Percentiles rank a stretch among this genome's conserved stretches.
phyloP scores from a whole-genome alignment of 2,888 invertebrate species.

The Spilarctia lutea region DNA sequence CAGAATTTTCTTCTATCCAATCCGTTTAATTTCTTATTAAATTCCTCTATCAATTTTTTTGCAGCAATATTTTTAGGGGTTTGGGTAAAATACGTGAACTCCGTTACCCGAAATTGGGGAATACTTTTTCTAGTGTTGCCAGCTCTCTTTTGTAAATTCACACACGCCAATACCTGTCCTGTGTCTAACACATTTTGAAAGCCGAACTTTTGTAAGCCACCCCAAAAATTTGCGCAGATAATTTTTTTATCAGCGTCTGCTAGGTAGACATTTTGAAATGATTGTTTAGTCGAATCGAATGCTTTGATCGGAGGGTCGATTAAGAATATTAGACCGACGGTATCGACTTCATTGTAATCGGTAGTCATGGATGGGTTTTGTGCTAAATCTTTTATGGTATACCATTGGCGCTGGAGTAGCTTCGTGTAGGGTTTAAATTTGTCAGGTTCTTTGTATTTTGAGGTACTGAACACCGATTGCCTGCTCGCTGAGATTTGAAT shows the following conservation, averaged over 20 bases:
- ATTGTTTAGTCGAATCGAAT: constrained; percentile 67
- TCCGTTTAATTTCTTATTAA: constrained; percentile 66
- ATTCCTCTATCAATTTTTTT: constrained; percentile 74
- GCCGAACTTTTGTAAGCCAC: constrained; percentile 80
- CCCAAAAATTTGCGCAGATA: constrained; percentile 86
- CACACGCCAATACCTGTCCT: constrained; percentile 86
- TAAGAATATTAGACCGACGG: constrained; percentile 89
- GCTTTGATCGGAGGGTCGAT: constrained; percentile 81
- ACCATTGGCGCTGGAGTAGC: constrained; percentile 71
- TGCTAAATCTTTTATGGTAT: constrained; percentile 78
- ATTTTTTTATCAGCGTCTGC: constrained; percentile 85
- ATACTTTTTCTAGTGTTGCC: constrained; percentile 83
- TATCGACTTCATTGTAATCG: constrained; percentile 90
- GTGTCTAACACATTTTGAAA: constrained; percentile 85
- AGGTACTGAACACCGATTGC: constrained; percentile 77
- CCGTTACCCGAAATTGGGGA: constrained; percentile 87
- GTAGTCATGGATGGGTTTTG: constrained; percentile 60
- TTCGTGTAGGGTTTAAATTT: constrained; percentile 47
- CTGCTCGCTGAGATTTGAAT: constrained; percentile 85
- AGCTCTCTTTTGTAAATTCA: constrained; percentile 88
- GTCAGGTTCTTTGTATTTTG: constrained; percentile 59
- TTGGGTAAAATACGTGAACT: constrained; percentile 87
- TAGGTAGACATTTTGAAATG: constrained; percentile 87
- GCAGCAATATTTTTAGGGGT: constrained; percentile 86
- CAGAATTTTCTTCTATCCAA: constrained; percentile 61